Base-by-base conservation (phyloP, 2,113 vertebrate genomes). In the Tretioscincus oriximinensis region DNA sequence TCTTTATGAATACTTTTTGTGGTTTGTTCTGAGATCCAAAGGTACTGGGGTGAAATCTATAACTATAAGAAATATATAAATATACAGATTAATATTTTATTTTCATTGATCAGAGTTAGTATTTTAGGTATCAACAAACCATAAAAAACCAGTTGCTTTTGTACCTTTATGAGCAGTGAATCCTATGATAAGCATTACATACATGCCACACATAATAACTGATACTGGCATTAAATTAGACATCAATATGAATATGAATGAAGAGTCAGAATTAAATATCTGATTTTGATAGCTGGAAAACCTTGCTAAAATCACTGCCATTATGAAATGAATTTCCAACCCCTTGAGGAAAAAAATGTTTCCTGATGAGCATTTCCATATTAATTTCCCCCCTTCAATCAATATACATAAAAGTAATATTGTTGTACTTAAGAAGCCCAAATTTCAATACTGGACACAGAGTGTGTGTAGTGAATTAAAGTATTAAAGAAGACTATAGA, bases 221-320 rank as follows among this genome's bases (percentile, higher is more conserved):
- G 87, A 88, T 63, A 45, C 72, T 77, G 78, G 64, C 22, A 58
- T 58, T 68, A 74, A 86, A 90, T 90, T 82, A 83, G 51, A 76
- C 88, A 83, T 73, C 2, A 9, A 89, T 88, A 86, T 91, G 87
- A 90, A 93, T 91, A 88, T 88, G 86, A 90, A 91, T 80, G 81
- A 79, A 26, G 68, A 84, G 84, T 88, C 79, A 88, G 85, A 90
- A 90, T 88, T 91, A 91, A 93, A 86, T 88, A 89, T 89, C 83
- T 87, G 87, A 91, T 91, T 92, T 85, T 88, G 88, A 91, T 88
- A 90, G 81, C 83, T 89, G 83, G 90, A 83, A 91, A 92, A 91
- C 87, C 92, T 90, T 63, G 82, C 83, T 84, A 77, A 91, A 87
- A 80, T 92, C 61, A 88, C 86, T 81, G 88, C 90, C 70, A 87